A percentile compares a stretch with the other conserved stretches of the same genome.
Evolutionary conservation across 2,888 invertebrate genomes (phyloP).

Genomic region (Drosophila dives): DNA sequence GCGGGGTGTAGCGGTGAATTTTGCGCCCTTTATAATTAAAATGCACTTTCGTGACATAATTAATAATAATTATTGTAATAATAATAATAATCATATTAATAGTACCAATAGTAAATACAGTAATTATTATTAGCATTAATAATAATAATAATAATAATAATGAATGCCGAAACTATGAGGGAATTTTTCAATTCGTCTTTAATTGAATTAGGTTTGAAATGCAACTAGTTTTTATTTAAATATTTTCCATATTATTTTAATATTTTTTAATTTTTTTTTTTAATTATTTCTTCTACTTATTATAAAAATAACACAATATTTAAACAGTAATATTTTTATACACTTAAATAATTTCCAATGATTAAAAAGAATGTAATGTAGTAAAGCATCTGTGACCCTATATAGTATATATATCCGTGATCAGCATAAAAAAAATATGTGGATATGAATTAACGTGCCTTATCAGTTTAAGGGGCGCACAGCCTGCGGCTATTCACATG

Average conservation of each 20-base stretch:
- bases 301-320: not conserved
- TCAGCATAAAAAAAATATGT: not conserved
- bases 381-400: not conserved
- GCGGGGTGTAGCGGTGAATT: not conserved
- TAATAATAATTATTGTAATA: no score
- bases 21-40: constrained; percentile 43
- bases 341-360: no score
- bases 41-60: constrained; percentile 12
- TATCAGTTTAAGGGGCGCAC: constrained; percentile 53
- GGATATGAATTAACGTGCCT: constrained; percentile 53
- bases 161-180: not conserved
- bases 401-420: not conserved
- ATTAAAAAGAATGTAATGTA: no score
- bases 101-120: no score
- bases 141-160: not conserved
- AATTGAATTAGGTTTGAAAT: no score
- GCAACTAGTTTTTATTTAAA: not conserved
- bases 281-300: not conserved
- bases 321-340: not conserved
- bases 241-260: not conserved
- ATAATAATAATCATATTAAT: not conserved
- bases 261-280: not conserved
- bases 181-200: no score
- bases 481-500: constrained; percentile 56
- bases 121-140: no score